Conservation (phyloP, 1,140 invertebrate species). For the Vanessa tameamea region DNA sequence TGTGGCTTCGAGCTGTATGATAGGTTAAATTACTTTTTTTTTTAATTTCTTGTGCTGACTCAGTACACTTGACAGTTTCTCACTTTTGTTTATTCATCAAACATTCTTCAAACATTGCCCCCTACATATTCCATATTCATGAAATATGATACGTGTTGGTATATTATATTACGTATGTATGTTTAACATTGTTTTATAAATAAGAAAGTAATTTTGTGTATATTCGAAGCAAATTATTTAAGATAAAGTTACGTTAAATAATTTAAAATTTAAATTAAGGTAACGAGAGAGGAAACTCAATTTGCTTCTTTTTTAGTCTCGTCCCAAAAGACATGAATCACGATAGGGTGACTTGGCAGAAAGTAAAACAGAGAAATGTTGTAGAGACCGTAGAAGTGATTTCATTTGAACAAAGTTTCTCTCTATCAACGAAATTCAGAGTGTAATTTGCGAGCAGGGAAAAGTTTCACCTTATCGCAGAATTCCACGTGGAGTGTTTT, state of each 20-base stretch:
- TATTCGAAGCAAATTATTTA: conserved; percentile 1
- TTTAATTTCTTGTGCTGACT: conserved; percentile 7
- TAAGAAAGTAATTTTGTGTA: not conserved
- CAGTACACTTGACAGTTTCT: not conserved
- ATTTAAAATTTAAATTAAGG: conserved; percentile 48
- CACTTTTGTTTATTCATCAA: too few relatives aligned
- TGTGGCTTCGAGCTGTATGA: conserved; percentile 34
- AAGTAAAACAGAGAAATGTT: conserved; percentile 71
- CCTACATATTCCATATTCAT: too few relatives aligned
- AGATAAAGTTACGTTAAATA: conserved; percentile 30
- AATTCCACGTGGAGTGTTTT: conserved; percentile 78
- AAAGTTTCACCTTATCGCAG: conserved; percentile 77
- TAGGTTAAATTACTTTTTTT: conserved; percentile 36
- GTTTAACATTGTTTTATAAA: too few relatives aligned
- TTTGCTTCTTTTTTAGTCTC: conserved; percentile 49
- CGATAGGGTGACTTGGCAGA: conserved; percentile 59
- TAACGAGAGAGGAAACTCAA: conserved; percentile 50
- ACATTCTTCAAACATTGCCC: too few relatives aligned
- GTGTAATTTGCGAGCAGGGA: conserved; percentile 76
- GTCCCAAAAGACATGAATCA: conserved; percentile 56
- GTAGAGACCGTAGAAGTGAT: conserved; percentile 72
- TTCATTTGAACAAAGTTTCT: conserved; percentile 76
- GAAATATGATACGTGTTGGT: too few relatives aligned
- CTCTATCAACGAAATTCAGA: conserved; percentile 78
- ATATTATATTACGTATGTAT: too few relatives aligned